phyloP scores from a whole-genome alignment of 2,113 vertebrate genomes.

The Todiramphus saurophagus region DNA sequence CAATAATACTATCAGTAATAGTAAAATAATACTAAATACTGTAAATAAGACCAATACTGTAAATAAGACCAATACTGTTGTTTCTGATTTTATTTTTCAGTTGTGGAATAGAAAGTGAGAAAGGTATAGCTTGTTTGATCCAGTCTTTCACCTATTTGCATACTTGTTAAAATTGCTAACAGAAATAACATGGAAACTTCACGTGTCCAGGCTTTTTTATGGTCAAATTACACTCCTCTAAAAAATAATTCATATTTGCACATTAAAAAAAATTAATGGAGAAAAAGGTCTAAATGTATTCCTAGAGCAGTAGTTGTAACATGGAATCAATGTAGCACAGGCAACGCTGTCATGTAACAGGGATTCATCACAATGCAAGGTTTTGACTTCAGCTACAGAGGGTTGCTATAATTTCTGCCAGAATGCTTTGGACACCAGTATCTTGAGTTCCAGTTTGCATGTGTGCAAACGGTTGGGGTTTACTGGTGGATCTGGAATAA shows the following conservation, averaged over 20 bases:
- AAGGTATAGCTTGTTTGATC: background rate
- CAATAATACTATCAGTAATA: background rate
- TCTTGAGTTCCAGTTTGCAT: background rate
- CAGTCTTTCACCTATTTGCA: background rate
- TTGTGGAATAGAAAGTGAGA: background rate
- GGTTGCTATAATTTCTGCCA: background rate
- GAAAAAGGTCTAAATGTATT: background rate
- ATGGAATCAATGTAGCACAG: background rate
- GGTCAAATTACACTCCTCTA: background rate
- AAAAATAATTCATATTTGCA: background rate
- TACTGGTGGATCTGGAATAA: background rate
- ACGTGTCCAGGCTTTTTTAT: background rate
- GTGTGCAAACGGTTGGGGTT: background rate
- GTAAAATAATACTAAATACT: background rate
- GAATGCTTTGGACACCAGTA: background rate
- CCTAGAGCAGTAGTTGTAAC: background rate
- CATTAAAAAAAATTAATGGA: background rate
- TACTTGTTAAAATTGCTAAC: background rate
- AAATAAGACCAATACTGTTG: background rate
- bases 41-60: background rate
- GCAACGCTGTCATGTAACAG: background rate
- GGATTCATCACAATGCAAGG: background rate
- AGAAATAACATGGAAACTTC: background rate
- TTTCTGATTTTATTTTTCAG: background rate
- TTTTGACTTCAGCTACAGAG: background rate